Evolutionary conservation across 2,113 vertebrate species (phyloP).

Genomic region (Oncorhynchus nerka): DNA sequence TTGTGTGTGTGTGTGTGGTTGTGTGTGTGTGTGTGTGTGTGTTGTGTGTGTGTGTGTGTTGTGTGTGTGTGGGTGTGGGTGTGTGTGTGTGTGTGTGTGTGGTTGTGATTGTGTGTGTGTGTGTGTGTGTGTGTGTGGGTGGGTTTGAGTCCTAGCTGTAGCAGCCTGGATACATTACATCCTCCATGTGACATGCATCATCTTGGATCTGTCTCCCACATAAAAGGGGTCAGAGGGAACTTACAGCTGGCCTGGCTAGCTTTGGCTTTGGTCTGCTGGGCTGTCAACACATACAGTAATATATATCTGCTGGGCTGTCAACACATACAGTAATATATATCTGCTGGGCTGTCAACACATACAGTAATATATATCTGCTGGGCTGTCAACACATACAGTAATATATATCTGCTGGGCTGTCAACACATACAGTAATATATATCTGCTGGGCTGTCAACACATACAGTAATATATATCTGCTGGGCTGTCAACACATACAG

Average conservation of each 20-base stretch:
- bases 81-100: no score
- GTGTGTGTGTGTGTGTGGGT: no score
- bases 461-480: conserved; percentile 46
- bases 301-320: conserved; percentile 54
- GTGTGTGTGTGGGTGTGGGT: fast-evolving
- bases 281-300: conserved; percentile 48
- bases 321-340: conserved; percentile 46
- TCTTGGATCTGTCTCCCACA: conserved; percentile 33
- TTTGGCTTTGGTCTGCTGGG: no score
- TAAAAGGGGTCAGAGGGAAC: conserved; percentile 56
- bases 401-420: conserved; percentile 53
- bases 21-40: no score
- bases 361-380: conserved; percentile 49
- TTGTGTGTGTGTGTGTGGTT: no score
- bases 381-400: conserved; percentile 42
- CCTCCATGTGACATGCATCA: conserved; percentile 32
- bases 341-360: conserved; percentile 43
- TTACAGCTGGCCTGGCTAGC: background rate
- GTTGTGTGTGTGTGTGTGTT: no score
- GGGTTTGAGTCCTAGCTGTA: conserved; percentile 9
- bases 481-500: conserved; percentile 42
- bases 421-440: conserved; percentile 47
- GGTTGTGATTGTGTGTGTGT: no score
- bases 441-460: conserved; percentile 51
- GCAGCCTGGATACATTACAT: conserved; percentile 20